Conservation (phyloP, 2,888 invertebrate genomes). For the Argynnis bischoffii region DNA sequence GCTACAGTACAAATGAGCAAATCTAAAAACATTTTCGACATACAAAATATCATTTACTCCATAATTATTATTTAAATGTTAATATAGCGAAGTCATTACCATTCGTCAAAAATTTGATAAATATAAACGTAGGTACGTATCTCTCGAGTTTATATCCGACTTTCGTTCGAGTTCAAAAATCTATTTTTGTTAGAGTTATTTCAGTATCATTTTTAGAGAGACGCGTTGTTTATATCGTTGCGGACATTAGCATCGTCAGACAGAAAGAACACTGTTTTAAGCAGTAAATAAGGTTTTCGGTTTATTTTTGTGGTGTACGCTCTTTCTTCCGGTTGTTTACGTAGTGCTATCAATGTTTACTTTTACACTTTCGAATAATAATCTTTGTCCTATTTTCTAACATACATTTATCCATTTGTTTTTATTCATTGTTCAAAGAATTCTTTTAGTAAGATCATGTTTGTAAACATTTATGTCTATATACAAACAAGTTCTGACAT, state of each 20-base stretch:
- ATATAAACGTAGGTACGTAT: not conserved
- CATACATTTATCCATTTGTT: not conserved
- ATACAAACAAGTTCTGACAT: too few species aligned
- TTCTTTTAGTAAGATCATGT: not conserved
- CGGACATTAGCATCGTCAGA: constrained; percentile 53
- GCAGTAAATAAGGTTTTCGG: constrained; percentile 18
- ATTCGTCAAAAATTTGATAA: not conserved
- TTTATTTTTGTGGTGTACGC: constrained; percentile 12
- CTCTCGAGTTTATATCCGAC: constrained; percentile 5
- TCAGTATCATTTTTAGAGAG: constrained; percentile 42
- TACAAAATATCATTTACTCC: not conserved
- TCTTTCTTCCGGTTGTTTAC: constrained; percentile 22
- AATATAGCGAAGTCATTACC: not conserved
- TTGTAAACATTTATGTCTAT: too few species aligned
- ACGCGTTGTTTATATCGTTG: constrained; percentile 53
- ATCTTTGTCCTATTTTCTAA: constrained; percentile 3
- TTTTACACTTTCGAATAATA: constrained; percentile 3
- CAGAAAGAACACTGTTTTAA: constrained; percentile 18
- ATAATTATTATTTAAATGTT: not conserved
- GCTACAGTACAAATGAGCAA: constrained; percentile 10
- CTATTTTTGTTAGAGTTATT: constrained; percentile 52
- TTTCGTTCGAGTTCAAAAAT: constrained; percentile 18
- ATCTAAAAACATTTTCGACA: constrained; percentile 3
- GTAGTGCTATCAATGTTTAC: constrained; percentile 19
- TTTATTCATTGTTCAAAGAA: not conserved